phyloP scores from a whole-genome alignment of 2,888 invertebrate species.

The Lordiphosa andalusiaca region DNA sequence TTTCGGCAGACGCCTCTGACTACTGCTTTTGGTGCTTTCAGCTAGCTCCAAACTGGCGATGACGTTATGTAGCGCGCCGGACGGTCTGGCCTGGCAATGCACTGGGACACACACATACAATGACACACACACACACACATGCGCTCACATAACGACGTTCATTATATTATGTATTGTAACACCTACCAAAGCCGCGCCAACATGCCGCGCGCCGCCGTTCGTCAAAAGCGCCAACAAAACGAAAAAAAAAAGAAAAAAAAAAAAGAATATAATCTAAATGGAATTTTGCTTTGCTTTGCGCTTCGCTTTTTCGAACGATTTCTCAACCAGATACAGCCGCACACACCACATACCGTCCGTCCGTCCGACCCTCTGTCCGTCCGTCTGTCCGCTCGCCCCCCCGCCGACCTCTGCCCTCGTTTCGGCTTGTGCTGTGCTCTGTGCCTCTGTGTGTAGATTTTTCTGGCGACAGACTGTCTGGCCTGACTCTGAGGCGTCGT shows the following conservation, averaged over 20 bases:
- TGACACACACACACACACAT: constrained; percentile 28
- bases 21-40: not conserved
- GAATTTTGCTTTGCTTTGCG: constrained; percentile 63
- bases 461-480: constrained; percentile 56
- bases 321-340: constrained; percentile 46
- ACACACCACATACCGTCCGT: not conserved
- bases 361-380: not conserved
- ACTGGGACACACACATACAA: constrained; percentile 30
- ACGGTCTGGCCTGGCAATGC: constrained; percentile 69
- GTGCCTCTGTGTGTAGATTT: constrained; percentile 42
- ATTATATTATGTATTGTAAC: constrained; percentile 60
- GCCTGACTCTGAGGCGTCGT: constrained; percentile 43
- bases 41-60: constrained; percentile 36
- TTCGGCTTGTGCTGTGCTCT: constrained; percentile 38
- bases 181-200: constrained; percentile 57
- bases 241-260: constrained; percentile 26
- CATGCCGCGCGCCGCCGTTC: constrained; percentile 41
- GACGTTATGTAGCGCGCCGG: constrained; percentile 65
- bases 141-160: constrained; percentile 37
- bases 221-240: constrained; percentile 54
- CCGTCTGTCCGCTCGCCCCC: not conserved
- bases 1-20: constrained; percentile 5
- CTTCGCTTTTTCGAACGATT: constrained; percentile 52
- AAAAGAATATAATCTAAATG: constrained; percentile 65
- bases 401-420: constrained; percentile 24